Evolutionary conservation across 2,888 invertebrate species (phyloP).

Genomic region (Acanthosoma haemorrhoidale): DNA sequence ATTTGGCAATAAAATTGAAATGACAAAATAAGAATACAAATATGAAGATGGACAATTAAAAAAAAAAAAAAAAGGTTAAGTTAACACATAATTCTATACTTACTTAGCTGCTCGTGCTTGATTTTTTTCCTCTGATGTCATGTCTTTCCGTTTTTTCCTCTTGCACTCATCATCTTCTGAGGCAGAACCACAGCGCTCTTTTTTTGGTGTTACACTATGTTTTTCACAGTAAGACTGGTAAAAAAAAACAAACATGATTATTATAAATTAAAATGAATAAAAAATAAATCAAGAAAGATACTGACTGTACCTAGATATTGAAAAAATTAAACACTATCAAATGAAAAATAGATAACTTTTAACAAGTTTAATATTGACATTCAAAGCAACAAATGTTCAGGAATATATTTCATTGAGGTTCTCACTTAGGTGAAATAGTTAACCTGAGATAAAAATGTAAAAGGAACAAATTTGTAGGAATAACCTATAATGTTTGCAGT

Average conservation of each 20-base stretch:
- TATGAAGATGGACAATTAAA: too few relatives aligned
- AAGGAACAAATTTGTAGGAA: too few relatives aligned
- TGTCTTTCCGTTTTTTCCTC: slow-evolving; percentile 74
- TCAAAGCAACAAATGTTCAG: too few relatives aligned
- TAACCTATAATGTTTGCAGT: too few relatives aligned
- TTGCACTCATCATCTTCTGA: slow-evolving; percentile 74
- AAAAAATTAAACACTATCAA: background rate
- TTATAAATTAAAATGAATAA: background rate
- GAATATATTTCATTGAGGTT: too few relatives aligned
- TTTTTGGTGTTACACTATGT: slow-evolving; percentile 85
- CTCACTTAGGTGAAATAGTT: too few relatives aligned
- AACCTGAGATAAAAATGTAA: too few relatives aligned
- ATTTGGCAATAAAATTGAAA: too few relatives aligned
- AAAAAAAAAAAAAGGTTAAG: too few relatives aligned
- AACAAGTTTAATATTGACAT: too few relatives aligned
- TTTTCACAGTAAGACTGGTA: slow-evolving; percentile 95
- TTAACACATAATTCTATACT: slow-evolving; percentile 41
- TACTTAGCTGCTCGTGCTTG: slow-evolving; percentile 79
- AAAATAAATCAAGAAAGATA: background rate
- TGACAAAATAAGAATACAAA: too few relatives aligned
- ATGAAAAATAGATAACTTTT: background rate
- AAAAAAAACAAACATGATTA: too few relatives aligned
- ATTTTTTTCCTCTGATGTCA: slow-evolving; percentile 91
- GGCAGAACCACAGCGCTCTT: slow-evolving; percentile 59
- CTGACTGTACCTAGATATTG: background rate